Percentiles rank a stretch among this genome's conserved stretches.
Evolutionary conservation across 2,113 vertebrate genomes (phyloP).

Genomic region (Mola mola): DNA sequence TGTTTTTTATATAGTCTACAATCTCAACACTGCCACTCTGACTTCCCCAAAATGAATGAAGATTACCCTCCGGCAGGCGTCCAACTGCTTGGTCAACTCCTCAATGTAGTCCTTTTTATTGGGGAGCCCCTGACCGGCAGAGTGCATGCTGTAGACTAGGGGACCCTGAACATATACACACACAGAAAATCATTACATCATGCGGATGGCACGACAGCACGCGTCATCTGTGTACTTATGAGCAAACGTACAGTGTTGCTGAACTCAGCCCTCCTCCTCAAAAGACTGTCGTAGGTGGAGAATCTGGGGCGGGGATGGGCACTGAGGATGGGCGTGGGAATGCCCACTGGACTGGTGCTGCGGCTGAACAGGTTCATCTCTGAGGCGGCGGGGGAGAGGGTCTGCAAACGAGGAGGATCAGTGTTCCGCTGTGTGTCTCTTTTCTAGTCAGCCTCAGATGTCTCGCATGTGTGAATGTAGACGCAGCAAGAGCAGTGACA

Average conservation of each 20-base stretch:
- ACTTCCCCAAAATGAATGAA: too few relatives aligned
- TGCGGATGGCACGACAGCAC: background rate
- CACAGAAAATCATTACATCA: background rate
- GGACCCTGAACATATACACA: background rate
- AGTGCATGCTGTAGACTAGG: conserved; percentile 61
- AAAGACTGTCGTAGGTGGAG: conserved; percentile 73
- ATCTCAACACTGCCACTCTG: too few relatives aligned
- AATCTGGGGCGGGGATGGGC: conserved; percentile 44
- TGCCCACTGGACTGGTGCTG: conserved; percentile 68
- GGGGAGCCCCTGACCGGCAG: conserved; percentile 52
- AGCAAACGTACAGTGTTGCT: conserved; percentile 29
- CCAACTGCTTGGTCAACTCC: conserved; percentile 81
- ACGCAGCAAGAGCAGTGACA: too few relatives aligned
- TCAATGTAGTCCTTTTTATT: conserved; percentile 80
- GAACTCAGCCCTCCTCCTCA: conserved; percentile 65
- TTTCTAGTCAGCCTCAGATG: too few relatives aligned
- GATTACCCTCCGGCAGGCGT: conserved; percentile 77
- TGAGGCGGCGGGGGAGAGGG: conserved; percentile 73
- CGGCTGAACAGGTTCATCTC: conserved; percentile 76
- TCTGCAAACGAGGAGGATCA: conserved; percentile 7
- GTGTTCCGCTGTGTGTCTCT: too few relatives aligned
- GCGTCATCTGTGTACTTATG: background rate
- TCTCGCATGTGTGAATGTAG: too few relatives aligned
- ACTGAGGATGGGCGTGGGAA: background rate
- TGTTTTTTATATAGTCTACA: background rate